Conservation (phyloP, 2,888 invertebrate genomes). For the Sceliomorpha sp. region DNA sequence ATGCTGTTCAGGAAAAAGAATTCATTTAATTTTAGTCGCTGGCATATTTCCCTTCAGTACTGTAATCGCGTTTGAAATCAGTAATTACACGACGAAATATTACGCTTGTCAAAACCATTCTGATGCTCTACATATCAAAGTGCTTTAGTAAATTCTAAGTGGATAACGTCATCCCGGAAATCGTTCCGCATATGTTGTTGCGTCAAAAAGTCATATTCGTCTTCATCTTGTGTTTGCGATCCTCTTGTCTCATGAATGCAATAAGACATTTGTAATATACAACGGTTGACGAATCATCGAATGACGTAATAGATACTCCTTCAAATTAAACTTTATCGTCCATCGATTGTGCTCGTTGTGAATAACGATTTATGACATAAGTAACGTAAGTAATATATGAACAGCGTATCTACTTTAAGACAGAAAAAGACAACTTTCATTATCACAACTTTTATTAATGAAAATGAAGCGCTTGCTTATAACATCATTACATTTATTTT, state of each 20-base stretch:
- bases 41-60: no score
- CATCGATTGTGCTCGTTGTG: no score
- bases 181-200: background rate
- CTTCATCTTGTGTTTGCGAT: conserved; percentile 4
- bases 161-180: background rate
- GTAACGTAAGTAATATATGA: no score
- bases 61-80: no score
- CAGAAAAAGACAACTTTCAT: no score
- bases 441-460: no score
- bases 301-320: background rate
- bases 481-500: no score
- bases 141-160: background rate
- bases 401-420: no score
- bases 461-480: no score
- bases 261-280: background rate
- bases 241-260: background rate
- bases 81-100: background rate
- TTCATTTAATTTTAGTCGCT: no score
- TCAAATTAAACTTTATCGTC: background rate
- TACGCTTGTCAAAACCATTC: background rate
- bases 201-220: conserved; percentile 7
- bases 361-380: no score
- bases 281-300: background rate
- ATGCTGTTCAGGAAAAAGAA: no score
- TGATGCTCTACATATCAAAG: background rate